Evolutionary conservation across 2,888 invertebrate genomes (phyloP), one percentile per base, ranked within the genome.

Genomic region (Ophioninae sp.): DNA sequence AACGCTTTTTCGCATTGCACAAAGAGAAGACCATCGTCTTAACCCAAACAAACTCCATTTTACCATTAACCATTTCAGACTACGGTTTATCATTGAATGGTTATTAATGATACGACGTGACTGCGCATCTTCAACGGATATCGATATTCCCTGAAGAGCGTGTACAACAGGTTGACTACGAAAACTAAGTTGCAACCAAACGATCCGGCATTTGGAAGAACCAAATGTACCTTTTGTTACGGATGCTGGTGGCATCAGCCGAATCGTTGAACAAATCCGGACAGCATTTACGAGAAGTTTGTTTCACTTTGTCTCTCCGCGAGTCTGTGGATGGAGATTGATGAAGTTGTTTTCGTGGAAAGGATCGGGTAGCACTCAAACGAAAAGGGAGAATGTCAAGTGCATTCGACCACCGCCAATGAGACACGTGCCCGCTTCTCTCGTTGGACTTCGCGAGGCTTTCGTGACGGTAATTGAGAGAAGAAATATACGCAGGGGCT

Each of bases 401-500:
- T 56, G 75, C 69, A 79, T 61, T 64, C 65, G 77, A 84, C 61
- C 81, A 78, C 67, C 69, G 30, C 44, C 41, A 71, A 83, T 78
- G 76, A 68, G 83, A 81, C 77, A 86, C 86, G 86, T 86, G 84
- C 79, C 65, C 51, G 59, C 68, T 20, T 76, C 68, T 71, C 84
- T 84, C 83, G 81, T 85, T 77, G 77, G 72, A 75, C 83, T 84
- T 81, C 79, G 76, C 72, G 79, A 75, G 67, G 61, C 75, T 68
- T 81, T 85, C 86, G 86, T 86, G 86, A 84, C 80, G 71, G 20
- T 85, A 86, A 86, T 86, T 64, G 68, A 77, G 78, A 83, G 68
- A 78, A 69, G 68, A 83, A 82, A 76, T 61, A 79, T 74, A 69
- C 61, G 76, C 59, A 20, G 73, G 58, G 22, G 37, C 44, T 58